phyloP scores from a whole-genome alignment of 1,140 invertebrate species.

The Teleogryllus occipitalis region DNA sequence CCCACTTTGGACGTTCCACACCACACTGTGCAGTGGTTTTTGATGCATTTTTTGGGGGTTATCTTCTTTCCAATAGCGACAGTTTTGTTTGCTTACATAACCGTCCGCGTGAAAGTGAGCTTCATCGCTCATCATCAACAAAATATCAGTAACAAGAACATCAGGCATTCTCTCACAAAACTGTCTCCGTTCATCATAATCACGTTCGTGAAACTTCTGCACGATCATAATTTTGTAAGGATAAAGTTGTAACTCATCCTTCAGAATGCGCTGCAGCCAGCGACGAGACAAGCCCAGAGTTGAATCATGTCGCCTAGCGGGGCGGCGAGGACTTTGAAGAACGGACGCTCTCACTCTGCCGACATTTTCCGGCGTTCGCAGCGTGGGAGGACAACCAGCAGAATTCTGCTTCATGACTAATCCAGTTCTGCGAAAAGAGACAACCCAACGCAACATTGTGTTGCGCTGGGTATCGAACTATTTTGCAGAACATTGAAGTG shows the following conservation, averaged over 20 bases:
- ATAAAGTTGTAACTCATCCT: slow-evolving; percentile 23
- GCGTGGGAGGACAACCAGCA: too few species aligned
- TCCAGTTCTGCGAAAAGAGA: too few species aligned
- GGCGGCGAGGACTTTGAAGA: slow-evolving; percentile 21
- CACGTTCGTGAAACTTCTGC: slow-evolving; percentile 21
- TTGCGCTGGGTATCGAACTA: too few species aligned
- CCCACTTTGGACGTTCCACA: not conserved
- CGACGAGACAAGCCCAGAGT: slow-evolving; percentile 21
- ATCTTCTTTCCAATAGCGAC: slow-evolving; percentile 17
- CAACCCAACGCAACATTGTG: too few species aligned
- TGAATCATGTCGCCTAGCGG: slow-evolving; percentile 20
- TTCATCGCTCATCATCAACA: slow-evolving; percentile 19
- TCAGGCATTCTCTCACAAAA: not conserved
- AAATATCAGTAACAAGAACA: not conserved
- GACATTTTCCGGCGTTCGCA: slow-evolving; percentile 16
- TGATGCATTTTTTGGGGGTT: slow-evolving; percentile 18
- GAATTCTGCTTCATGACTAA: too few species aligned
- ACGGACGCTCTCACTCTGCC: slow-evolving; percentile 18
- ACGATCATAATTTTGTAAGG: slow-evolving; percentile 23
- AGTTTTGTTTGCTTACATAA: slow-evolving; percentile 21
- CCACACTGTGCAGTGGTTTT: slow-evolving; percentile 16
- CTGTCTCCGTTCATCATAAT: slow-evolving; percentile 14
- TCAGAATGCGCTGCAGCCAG: slow-evolving; percentile 19
- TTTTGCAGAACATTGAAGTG: too few species aligned
- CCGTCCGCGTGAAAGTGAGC: slow-evolving; percentile 23